Evolutionary conservation across 2,888 invertebrate genomes (phyloP).

Genomic region (Athripsodes cinereus): DNA sequence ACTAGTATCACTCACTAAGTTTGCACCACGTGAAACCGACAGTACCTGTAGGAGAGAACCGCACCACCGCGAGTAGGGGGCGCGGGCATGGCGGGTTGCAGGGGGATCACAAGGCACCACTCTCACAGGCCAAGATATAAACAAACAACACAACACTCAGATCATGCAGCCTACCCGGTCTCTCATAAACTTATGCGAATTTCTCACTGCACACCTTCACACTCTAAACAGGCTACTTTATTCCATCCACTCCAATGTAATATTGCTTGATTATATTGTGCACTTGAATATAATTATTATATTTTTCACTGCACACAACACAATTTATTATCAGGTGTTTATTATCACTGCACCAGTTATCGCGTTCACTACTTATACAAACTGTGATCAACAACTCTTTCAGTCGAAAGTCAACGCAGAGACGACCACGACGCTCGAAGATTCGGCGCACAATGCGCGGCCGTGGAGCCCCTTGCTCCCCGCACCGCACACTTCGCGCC

Average conservation of each 20-base stretch:
- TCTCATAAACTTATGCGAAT: too few relatives aligned
- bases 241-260: too few relatives aligned
- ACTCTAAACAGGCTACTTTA: too few relatives aligned
- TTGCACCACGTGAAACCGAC: conserved; percentile 26
- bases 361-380: not conserved
- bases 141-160: not conserved
- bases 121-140: not conserved
- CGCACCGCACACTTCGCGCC: conserved; percentile 26
- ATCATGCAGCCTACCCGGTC: too few relatives aligned
- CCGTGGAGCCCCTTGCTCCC: conserved; percentile 32
- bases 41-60: conserved; percentile 22
- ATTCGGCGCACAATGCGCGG: conserved; percentile 9
- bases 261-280: too few relatives aligned
- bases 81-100: conserved; percentile 1
- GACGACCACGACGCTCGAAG: not conserved
- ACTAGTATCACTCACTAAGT: conserved; percentile 4
- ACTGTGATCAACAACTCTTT: conserved; percentile 4
- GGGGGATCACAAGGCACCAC: not conserved
- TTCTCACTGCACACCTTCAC: too few relatives aligned
- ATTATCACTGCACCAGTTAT: too few relatives aligned
- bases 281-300: too few relatives aligned
- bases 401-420: conserved; percentile 2
- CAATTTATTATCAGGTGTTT: too few relatives aligned
- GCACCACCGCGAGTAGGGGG: not conserved
- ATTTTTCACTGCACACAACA: too few relatives aligned